Conservation (phyloP, 2,888 invertebrate species). For the Morinoia aosen region DNA sequence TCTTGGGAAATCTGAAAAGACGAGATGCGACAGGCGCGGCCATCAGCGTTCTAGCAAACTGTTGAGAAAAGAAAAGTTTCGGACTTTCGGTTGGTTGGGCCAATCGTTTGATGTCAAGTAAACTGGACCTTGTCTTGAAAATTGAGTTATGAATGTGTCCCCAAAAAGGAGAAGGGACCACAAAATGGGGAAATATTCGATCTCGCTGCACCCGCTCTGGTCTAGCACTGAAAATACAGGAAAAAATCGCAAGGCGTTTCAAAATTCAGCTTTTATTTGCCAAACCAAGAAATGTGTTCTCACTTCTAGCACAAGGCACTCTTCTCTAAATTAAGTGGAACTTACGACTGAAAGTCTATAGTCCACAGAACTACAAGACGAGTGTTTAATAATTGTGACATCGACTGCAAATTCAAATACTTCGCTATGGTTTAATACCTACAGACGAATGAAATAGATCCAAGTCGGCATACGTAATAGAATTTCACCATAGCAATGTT, state of each 20-base stretch:
- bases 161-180: not conserved
- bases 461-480: too few relatives aligned
- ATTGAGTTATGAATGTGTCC: not conserved
- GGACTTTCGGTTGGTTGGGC: not conserved
- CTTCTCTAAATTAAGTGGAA: too few relatives aligned
- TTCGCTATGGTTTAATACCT: too few relatives aligned
- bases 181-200: not conserved
- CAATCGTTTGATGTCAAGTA: slow-evolving; percentile 4
- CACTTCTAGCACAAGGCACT: too few relatives aligned
- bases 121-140: not conserved
- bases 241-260: not conserved
- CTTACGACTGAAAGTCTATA: too few relatives aligned
- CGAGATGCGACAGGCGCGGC: not conserved
- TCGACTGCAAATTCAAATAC: too few relatives aligned
- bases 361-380: too few relatives aligned
- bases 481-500: too few relatives aligned
- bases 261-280: too few relatives aligned
- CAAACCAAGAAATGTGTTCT: too few relatives aligned
- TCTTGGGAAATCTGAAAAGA: slow-evolving; percentile 8
- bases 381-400: too few relatives aligned
- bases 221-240: not conserved
- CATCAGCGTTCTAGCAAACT: not conserved
- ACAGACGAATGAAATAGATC: too few relatives aligned
- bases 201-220: not conserved
- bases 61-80: not conserved